Evolutionary conservation across 2,888 invertebrate genomes (phyloP).

Genomic region (Torymus auratus): DNA sequence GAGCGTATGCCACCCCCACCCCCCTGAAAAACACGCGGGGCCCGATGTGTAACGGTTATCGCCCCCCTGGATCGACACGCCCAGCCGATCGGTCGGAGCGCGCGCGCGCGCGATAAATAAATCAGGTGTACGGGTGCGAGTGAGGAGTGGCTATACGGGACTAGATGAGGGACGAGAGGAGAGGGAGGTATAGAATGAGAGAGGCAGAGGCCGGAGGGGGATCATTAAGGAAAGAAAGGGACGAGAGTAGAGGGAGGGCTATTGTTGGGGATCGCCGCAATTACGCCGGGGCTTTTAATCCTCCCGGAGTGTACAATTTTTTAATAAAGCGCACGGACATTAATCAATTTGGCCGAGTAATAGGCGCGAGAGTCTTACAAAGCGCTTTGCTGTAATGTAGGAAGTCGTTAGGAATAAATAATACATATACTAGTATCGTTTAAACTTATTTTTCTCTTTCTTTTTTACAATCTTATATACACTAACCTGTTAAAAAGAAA

Average conservation of each 20-base stretch:
- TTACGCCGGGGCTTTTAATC: slow-evolving; percentile 1
- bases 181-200: slow-evolving; percentile 36
- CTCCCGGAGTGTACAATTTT: neutral
- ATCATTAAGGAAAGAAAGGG: slow-evolving; percentile 33
- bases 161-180: slow-evolving; percentile 31
- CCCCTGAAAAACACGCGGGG: slow-evolving; percentile 31
- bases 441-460: no score
- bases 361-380: no score
- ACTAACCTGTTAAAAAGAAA: no score
- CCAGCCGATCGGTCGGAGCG: slow-evolving; percentile 58
- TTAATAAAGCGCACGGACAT: neutral
- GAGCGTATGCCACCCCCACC: neutral
- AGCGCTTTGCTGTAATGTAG: no score
- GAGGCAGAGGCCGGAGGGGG: slow-evolving; percentile 33
- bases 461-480: no score
- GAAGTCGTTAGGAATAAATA: no score
- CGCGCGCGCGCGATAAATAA: slow-evolving; percentile 62
- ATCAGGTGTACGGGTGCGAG: slow-evolving; percentile 58
- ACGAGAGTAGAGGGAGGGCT: neutral
- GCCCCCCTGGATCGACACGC: slow-evolving; percentile 61
- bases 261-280: slow-evolving; percentile 25
- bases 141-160: no score
- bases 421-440: no score
- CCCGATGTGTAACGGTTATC: slow-evolving; percentile 61
- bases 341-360: neutral